phyloP scores from a whole-genome alignment of 1,140 invertebrate species.

The Listronotus oregonensis region DNA sequence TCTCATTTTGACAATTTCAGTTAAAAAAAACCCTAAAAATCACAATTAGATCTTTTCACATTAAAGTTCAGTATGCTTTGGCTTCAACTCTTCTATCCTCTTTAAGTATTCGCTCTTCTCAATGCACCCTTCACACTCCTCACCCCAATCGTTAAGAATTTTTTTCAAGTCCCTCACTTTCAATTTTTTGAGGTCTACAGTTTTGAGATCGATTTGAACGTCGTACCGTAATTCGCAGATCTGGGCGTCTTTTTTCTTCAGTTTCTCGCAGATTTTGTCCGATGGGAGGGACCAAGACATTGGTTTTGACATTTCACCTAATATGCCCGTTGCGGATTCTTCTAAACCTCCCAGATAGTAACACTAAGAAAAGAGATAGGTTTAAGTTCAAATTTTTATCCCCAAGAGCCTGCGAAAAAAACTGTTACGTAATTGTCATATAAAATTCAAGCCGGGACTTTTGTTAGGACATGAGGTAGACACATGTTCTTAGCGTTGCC shows the following conservation, averaged over 20 bases:
- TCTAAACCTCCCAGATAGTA: conserved; percentile 96
- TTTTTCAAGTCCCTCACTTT: conserved; percentile 97
- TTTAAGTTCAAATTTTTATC: too few relatives aligned
- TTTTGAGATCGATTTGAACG: conserved; percentile 95
- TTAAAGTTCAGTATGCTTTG: conserved; percentile 70
- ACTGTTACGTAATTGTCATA: too few relatives aligned
- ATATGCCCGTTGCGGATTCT: conserved; percentile 95
- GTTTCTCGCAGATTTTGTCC: conserved; percentile 94
- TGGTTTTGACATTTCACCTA: conserved; percentile 93
- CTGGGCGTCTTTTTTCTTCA: conserved; percentile 92
- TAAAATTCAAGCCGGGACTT: too few relatives aligned
- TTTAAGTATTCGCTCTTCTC: conserved; percentile 98
- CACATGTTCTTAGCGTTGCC: too few relatives aligned
- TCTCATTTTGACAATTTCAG: too few relatives aligned
- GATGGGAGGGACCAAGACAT: conserved; percentile 93
- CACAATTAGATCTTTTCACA: conserved; percentile 1
- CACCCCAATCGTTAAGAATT: conserved; percentile 97
- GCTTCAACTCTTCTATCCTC: conserved; percentile 95
- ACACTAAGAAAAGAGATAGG: conserved; percentile 69
- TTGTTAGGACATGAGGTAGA: too few relatives aligned
- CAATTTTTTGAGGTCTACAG: conserved; percentile 94
- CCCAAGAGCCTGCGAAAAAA: too few relatives aligned
- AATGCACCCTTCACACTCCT: conserved; percentile 96
- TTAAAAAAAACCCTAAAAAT: too few relatives aligned
- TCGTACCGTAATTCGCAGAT: conserved; percentile 95